Conservation (phyloP, 2,888 invertebrate species). For the Orthosia incerta region DNA sequence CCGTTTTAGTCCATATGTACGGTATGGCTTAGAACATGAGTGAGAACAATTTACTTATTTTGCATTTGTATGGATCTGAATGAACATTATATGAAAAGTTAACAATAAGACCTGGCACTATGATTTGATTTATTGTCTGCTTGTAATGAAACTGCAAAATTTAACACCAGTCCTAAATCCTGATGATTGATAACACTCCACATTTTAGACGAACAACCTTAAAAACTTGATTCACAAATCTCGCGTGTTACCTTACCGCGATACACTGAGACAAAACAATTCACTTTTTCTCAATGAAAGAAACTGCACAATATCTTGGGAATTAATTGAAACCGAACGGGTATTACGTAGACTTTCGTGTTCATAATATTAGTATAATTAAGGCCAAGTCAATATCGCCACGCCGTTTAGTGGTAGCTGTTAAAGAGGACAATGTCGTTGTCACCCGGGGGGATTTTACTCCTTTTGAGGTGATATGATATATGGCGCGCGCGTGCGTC, state of each 20-base stretch:
- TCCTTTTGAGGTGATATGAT: slow-evolving; percentile 68
- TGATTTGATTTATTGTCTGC: not conserved
- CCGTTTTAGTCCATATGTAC: not conserved
- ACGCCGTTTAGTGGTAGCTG: slow-evolving; percentile 49
- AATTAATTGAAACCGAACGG: slow-evolving; percentile 44
- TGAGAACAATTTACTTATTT: not conserved
- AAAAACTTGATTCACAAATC: slow-evolving; percentile 1
- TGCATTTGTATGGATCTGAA: not conserved
- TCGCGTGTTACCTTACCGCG: not conserved
- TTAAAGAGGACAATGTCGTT: slow-evolving; percentile 74
- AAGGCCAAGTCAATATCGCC: slow-evolving; percentile 63
- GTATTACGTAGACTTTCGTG: slow-evolving; percentile 57
- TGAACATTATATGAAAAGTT: too few species aligned
- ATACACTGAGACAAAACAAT: slow-evolving; percentile 6
- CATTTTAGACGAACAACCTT: not conserved
- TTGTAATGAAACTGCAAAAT: not conserved
- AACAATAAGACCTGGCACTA: not conserved
- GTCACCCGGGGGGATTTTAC: slow-evolving; percentile 74
- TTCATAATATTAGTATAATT: slow-evolving; percentile 53
- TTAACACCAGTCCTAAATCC: not conserved
- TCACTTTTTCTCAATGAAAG: slow-evolving; percentile 33
- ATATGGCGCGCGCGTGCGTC: slow-evolving; percentile 58
- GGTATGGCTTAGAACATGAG: not conserved
- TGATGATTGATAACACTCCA: not conserved
- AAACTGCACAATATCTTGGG: slow-evolving; percentile 29